These are phyloP conservation scores for Pygathrix nemaeus DNA, from an alignment of 2,113 vertebrate genomes.

Conservation along the genomic window DNA sequence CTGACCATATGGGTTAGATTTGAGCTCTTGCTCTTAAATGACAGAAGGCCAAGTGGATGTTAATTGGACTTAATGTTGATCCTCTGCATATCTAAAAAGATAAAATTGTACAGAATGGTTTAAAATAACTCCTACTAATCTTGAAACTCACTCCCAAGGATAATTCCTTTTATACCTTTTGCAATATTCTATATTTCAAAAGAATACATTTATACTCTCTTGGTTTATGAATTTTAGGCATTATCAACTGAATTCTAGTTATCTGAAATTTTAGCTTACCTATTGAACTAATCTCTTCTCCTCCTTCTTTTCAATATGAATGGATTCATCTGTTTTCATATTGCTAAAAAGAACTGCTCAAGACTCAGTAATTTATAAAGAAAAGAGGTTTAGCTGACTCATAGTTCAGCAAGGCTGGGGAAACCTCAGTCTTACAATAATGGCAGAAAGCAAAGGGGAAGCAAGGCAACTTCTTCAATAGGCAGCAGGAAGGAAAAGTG, in stretches of 20 bases:
- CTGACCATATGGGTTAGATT: neutral
- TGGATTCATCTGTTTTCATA: too few species aligned
- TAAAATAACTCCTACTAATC: neutral
- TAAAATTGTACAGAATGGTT: neutral
- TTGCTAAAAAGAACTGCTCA: too few species aligned
- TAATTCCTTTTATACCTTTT: slow-evolving; percentile 2
- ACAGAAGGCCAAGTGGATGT: neutral
- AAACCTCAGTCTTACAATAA: too few species aligned
- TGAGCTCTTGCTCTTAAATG: neutral
- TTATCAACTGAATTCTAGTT: neutral
- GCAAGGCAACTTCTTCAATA: too few species aligned
- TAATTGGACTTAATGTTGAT: neutral
- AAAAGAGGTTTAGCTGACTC: too few species aligned
- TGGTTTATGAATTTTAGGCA: neutral
- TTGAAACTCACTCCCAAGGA: neutral
- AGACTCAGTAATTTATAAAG: too few species aligned
- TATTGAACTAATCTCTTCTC: neutral
- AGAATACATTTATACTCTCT: neutral
- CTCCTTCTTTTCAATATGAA: neutral
- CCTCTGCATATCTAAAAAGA: neutral
- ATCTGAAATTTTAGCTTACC: neutral
- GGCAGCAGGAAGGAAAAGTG: too few species aligned
- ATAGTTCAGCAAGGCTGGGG: too few species aligned
- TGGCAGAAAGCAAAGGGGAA: too few species aligned
- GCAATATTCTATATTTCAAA: slow-evolving; percentile 5